Evolutionary conservation across 2,113 vertebrate species (phyloP).

Genomic region (Apteryx mantelli): DNA sequence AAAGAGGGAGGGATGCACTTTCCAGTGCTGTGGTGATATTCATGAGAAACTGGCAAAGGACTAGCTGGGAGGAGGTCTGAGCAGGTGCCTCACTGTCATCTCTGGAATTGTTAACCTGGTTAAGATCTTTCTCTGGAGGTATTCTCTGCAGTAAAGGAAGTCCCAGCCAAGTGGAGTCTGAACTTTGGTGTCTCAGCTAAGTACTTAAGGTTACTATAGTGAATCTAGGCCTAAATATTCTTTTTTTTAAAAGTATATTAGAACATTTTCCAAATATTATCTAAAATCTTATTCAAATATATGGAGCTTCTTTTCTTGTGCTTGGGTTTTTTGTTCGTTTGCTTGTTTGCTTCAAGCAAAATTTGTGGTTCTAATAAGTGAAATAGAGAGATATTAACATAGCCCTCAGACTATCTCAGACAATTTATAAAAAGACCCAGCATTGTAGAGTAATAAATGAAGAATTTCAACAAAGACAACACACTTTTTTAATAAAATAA

Average conservation of each 20-base stretch:
- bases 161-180: not conserved
- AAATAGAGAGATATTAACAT: no score
- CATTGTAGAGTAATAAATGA: not conserved
- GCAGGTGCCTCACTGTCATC: not conserved
- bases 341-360: not conserved
- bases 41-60: not conserved
- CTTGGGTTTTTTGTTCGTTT: not conserved
- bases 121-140: not conserved
- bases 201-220: not conserved
- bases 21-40: not conserved
- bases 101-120: not conserved
- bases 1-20: not conserved
- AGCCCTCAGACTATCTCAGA: not conserved
- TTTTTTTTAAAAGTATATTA: not conserved
- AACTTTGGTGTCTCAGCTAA: not conserved
- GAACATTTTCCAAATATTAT: not conserved
- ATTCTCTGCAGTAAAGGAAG: not conserved
- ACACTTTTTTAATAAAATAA: not conserved
- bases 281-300: not conserved
- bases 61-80: not conserved
- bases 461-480: not conserved
- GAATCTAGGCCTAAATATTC: not conserved
- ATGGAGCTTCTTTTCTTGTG: not conserved
- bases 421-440: not conserved
- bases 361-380: not conserved